Evolutionary conservation across 2,888 invertebrate genomes (phyloP).

Genomic region (Pterostichus madidus): DNA sequence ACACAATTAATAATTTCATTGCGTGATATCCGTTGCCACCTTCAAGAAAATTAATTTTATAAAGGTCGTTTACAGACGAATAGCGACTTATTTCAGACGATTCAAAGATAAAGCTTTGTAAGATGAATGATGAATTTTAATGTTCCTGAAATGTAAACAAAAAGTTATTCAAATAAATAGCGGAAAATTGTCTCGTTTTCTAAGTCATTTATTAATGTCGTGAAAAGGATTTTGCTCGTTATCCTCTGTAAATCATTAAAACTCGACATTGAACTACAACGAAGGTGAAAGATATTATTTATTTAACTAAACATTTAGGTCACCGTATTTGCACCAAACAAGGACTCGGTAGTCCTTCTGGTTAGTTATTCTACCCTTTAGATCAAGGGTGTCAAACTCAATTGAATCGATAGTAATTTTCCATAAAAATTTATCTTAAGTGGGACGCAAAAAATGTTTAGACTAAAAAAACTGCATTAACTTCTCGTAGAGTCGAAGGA

Average conservation of each 20-base stretch:
- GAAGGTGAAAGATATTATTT: too few relatives aligned
- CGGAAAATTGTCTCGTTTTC: conserved; percentile 2
- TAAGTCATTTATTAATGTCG: background rate
- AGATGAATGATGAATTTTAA: conserved; percentile 9
- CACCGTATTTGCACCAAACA: too few relatives aligned
- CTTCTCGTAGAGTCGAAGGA: too few relatives aligned
- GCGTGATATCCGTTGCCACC: background rate
- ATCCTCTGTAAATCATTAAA: background rate
- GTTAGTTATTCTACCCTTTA: too few relatives aligned
- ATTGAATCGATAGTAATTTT: too few relatives aligned
- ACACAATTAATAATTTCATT: conserved; percentile 8
- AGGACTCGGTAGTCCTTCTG: too few relatives aligned
- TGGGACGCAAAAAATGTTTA: too few relatives aligned
- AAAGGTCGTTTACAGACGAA: background rate
- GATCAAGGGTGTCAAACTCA: too few relatives aligned
- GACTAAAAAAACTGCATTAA: too few relatives aligned
- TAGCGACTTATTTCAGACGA: background rate
- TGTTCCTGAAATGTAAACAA: background rate
- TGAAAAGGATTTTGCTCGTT: conserved; percentile 11
- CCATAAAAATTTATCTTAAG: too few relatives aligned
- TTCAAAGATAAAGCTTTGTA: background rate
- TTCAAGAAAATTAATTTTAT: conserved; percentile 10
- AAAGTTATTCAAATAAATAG: conserved; percentile 5
- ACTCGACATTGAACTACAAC: too few relatives aligned
- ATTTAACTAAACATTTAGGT: too few relatives aligned